A percentile compares a stretch with the other conserved stretches of the same genome.
These are phyloP conservation scores for Enteromius unitaeniatus DNA, from an alignment of 2,797 vertebrate genomes.

Conservation along the genomic window DNA sequence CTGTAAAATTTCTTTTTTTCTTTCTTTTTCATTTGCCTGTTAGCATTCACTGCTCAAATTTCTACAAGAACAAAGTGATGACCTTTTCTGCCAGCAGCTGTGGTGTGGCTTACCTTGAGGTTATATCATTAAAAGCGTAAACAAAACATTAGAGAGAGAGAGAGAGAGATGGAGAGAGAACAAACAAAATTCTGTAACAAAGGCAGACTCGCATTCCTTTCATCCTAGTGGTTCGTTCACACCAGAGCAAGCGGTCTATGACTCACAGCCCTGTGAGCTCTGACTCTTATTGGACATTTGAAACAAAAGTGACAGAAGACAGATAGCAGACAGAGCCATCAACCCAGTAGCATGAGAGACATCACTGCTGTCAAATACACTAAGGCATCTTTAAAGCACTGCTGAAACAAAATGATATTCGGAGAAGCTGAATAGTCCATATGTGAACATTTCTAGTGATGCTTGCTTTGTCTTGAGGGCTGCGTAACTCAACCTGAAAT, in stretches of 20 bases:
- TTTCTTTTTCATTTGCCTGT: neutral
- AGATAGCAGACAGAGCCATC: slow-evolving; percentile 22
- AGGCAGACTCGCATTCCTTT: slow-evolving; percentile 37
- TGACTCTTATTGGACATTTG: slow-evolving; percentile 24
- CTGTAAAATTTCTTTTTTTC: neutral
- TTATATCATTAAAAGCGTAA: slow-evolving; percentile 45
- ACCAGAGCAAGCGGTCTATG: slow-evolving; percentile 31
- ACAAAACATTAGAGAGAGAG: slow-evolving; percentile 37
- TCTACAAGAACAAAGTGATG: slow-evolving; percentile 14
- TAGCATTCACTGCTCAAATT: slow-evolving; percentile 7
- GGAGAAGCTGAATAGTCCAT: neutral
- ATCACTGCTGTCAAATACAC: neutral
- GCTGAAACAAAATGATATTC: neutral
- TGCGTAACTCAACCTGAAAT: neutral
- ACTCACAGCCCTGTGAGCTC: slow-evolving; percentile 20
- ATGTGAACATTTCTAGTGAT: neutral
- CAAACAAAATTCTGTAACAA: slow-evolving; percentile 16
- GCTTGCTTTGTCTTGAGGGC: neutral
- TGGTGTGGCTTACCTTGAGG: slow-evolving; percentile 33
- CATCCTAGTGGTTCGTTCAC: slow-evolving; percentile 21
- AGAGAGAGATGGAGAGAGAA: slow-evolving; percentile 12
- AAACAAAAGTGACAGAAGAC: slow-evolving; percentile 2
- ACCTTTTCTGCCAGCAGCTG: slow-evolving; percentile 13
- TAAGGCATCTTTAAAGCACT: neutral
- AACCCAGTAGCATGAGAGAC: neutral